A percentile compares a stretch with the other conserved stretches of the same genome.
Evolutionary conservation across 2,113 vertebrate genomes (phyloP).

Genomic region (Calidris pugnax): DNA sequence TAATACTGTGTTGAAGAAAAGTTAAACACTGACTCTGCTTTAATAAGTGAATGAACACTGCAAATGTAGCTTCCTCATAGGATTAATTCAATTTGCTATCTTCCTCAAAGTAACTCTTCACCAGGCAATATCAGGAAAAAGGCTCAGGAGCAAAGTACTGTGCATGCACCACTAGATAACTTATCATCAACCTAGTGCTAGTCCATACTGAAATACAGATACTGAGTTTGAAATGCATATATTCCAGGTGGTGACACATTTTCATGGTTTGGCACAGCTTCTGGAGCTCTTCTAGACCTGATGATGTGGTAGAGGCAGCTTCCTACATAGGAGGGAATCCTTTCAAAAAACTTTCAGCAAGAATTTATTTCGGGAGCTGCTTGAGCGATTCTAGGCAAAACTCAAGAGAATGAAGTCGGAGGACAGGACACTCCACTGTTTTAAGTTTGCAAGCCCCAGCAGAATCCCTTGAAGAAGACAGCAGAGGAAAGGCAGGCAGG

Average conservation of each 20-base stretch:
- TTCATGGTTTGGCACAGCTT: not conserved
- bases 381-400: not conserved
- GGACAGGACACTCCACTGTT: not conserved
- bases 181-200: not conserved
- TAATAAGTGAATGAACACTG: slow-evolving; percentile 56
- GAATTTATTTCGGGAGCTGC: not conserved
- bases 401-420: not conserved
- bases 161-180: not conserved
- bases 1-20: slow-evolving; percentile 33
- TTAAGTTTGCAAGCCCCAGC: not conserved
- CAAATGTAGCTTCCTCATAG: slow-evolving; percentile 25
- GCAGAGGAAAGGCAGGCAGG: not conserved
- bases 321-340: not conserved
- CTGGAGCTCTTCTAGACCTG: not conserved
- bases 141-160: not conserved
- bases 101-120: not conserved
- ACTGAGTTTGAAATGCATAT: not conserved
- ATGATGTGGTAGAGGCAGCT: not conserved
- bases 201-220: not conserved
- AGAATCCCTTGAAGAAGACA: not conserved
- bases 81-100: slow-evolving; percentile 24
- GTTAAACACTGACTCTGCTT: slow-evolving; percentile 30
- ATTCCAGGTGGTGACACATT: not conserved
- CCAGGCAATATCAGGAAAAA: not conserved
- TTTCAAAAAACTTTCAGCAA: not conserved